Evolutionary conservation across 2,888 invertebrate genomes (phyloP), one percentile per base, ranked within the genome.

Genomic region (Ptychoptera contaminata): DNA sequence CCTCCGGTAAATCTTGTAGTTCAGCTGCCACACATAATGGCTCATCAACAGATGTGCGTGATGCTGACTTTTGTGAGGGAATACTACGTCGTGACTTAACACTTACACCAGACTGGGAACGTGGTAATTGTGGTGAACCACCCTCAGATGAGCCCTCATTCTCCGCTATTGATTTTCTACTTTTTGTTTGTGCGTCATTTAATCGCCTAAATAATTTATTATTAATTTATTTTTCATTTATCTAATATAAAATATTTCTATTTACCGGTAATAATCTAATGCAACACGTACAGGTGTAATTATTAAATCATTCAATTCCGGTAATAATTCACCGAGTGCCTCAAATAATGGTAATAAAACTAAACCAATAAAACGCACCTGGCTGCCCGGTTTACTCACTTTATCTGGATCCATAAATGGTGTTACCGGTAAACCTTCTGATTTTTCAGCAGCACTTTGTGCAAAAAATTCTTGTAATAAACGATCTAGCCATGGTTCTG

Each of bases 381-480:
- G 85, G 2, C 85, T 84, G 14, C 83, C 82, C 4, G 83, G 81
- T 60, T 83, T 85, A 47, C 83, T 83, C 44, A 85, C 82, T 65
- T 84, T 85, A 52, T 85, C 84, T 31, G 84, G 73, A 62, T 86
- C 86, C 85, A 86, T 86, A 60, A 86, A 85, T 1, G 86, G 84
- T 23, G 85, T 84, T 29, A 86, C 83, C 5, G 85, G 85, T 49
- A 86, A 68, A 9, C 85, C 85, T 62, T 84, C 83, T 29, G 80
- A 69, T 58, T 84, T 84, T 61, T 86, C 85, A 5, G 81, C 77
- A 53, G 85, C 85, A 60, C 82, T 81, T 63, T 82, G 82, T 53
- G 79, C 79, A 60, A 82, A 82, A 58, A 82, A 82, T 60, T 82
- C 78, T 62, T 73, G 63, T 42, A 65, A 54, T 37, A 85, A 68